Percentiles rank a stretch among this genome's conserved stretches.
Evolutionary conservation across 2,113 vertebrate species (phyloP).

Genomic region (Progne subis): DNA sequence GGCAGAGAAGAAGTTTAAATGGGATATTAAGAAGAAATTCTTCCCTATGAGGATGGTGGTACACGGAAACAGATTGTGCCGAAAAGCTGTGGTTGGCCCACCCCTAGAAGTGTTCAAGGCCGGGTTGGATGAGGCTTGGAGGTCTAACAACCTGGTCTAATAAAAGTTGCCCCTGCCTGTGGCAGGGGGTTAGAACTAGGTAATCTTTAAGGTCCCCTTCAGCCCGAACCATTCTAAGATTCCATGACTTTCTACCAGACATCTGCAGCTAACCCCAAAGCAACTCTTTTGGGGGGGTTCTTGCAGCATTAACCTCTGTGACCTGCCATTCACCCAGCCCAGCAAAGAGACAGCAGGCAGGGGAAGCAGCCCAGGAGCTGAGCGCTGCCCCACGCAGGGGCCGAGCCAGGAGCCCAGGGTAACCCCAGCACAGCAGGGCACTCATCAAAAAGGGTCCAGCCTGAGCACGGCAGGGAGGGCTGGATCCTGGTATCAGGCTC

Average conservation of each 20-base stretch:
- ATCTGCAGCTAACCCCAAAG: background rate
- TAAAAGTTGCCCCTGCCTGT: background rate
- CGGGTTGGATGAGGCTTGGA: accelerated
- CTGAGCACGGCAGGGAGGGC: background rate
- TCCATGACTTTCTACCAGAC: background rate
- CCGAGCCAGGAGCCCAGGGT: background rate
- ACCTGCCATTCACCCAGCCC: background rate
- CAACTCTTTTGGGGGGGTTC: background rate
- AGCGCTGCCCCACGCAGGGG: background rate
- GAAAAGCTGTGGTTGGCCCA: background rate
- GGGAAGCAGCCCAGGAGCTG: background rate
- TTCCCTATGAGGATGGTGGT: background rate
- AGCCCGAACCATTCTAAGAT: background rate
- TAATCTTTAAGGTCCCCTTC: background rate
- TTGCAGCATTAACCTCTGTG: background rate
- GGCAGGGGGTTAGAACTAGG: too few relatives aligned
- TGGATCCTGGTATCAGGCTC: background rate
- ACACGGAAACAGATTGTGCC: background rate
- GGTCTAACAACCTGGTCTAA: background rate
- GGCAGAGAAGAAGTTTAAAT: background rate
- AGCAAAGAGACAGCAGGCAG: background rate
- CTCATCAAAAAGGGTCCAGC: background rate
- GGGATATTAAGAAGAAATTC: background rate
- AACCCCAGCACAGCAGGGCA: background rate
- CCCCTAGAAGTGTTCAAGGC: background rate